Evolutionary conservation across 30 jellyfish, hydroid and myxozoan species (phyloP).

Genomic region (Aurelia sp.): DNA sequence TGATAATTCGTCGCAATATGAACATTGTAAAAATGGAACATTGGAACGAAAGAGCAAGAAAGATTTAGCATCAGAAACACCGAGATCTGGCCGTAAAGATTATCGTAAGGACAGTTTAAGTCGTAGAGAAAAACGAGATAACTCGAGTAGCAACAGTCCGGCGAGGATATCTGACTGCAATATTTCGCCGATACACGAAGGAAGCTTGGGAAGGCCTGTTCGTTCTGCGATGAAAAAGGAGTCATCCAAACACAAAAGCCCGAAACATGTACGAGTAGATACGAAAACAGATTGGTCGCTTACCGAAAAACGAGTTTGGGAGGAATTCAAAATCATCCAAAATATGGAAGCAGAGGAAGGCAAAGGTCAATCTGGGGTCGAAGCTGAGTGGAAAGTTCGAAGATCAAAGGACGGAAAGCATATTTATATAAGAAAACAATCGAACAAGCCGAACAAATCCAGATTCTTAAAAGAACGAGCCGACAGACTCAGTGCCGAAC

Average conservation of each 20-base stretch:
- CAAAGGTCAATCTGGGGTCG: slow-evolving; percentile 68
- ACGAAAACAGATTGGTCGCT: slow-evolving; percentile 91
- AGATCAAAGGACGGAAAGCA: slow-evolving; percentile 99
- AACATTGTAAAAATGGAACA: slow-evolving; percentile 24
- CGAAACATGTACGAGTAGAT: slow-evolving; percentile 90
- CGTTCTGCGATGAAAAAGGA: slow-evolving; percentile 69
- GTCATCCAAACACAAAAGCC: slow-evolving; percentile 46
- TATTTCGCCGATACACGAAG: slow-evolving; percentile 34
- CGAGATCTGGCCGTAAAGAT: slow-evolving; percentile 26
- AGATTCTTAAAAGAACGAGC: slow-evolving; percentile 86
- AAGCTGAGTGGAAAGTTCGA: slow-evolving; percentile 96
- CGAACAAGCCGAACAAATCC: slow-evolving; percentile 74
- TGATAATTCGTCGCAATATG: slow-evolving; percentile 37
- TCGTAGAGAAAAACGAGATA: slow-evolving; percentile 26
- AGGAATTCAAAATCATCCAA: slow-evolving; percentile 91
- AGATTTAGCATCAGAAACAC: slow-evolving; percentile 35
- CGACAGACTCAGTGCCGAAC: slow-evolving; percentile 84
- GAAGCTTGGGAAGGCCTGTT: slow-evolving; percentile 22
- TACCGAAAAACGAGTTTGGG: slow-evolving; percentile 97
- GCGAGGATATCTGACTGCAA: slow-evolving; percentile 19
- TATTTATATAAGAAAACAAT: slow-evolving; percentile 82
- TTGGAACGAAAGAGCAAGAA: slow-evolving; percentile 37
- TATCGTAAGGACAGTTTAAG: slow-evolving; percentile 31
- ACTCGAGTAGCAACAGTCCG: slow-evolving; percentile 32
- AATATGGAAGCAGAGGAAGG: slow-evolving; percentile 91